Evolutionary conservation across 2,888 invertebrate species (phyloP), one percentile per base, ranked within the genome.

Genomic region (Lepidocyrtinus sp.): DNA sequence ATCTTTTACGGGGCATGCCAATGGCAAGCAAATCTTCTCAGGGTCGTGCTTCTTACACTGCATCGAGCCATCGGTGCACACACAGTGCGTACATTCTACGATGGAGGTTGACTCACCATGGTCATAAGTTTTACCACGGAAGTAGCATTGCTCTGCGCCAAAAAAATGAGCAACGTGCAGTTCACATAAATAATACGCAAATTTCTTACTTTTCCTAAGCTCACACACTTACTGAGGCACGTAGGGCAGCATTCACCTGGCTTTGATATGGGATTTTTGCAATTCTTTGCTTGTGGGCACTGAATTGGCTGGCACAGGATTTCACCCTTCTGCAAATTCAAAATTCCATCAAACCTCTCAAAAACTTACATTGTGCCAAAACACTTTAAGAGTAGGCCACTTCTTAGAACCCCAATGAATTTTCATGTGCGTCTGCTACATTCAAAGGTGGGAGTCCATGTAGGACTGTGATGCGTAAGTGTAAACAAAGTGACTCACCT

Each of bases 211-310:
- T 36, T 36, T 36, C 5, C 36, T 7, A 36, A 12, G 36, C 5
- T 36, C 12, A 36, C 12, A 36, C 50, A 91, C 94, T 92, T 91
- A 96, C 96, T 94, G 88, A 94, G 91, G 90, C 96, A 96, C 87
- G 92, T 92, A 82, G 94, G 94, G 89, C 96, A 96, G 90, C 96
- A 96, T 88, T 94, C 93, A 85, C 94, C 95, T 84, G 92, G 92
- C 87, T 92, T 92, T 88, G 92, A 90, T 82, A 94, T 93, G 87
- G 96, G 96, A 89, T 94, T 92, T 89, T 94, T 94, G 90, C 96
- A 96, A 86, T 91, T 91, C 81, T 91, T 91, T 80, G 92, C 91
- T 87, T 92, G 90, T 72, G 94, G 93, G 91, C 96, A 96, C 89
- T 94, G 93, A 83, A 94, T 92, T 88, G 93, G 94, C 88, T 93